Conservation (phyloP, 1,140 invertebrate genomes). For the Drosophila orena region DNA sequence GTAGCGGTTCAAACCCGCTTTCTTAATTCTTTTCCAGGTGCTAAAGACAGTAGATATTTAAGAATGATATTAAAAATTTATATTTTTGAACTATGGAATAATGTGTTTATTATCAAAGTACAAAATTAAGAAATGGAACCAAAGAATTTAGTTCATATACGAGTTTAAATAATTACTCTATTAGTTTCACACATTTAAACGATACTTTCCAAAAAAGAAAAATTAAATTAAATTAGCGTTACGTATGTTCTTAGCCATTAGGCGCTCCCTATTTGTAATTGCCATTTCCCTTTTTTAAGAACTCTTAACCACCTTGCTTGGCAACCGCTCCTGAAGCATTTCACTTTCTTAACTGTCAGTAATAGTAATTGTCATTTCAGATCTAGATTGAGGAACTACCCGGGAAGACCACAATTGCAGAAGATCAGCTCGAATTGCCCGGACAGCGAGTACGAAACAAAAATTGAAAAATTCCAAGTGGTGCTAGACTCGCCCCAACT, state of each 20-base stretch:
- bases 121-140: too few relatives aligned
- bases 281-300: background rate
- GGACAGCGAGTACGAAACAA: conserved; percentile 90
- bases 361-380: conserved; percentile 32
- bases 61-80: too few relatives aligned
- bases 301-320: background rate
- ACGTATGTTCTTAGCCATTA: background rate
- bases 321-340: conserved; percentile 1
- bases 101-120: too few relatives aligned
- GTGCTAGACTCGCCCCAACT: conserved; percentile 90
- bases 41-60: too few relatives aligned
- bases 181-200: too few relatives aligned
- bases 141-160: too few relatives aligned
- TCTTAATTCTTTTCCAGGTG: background rate
- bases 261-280: background rate
- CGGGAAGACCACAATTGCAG: conserved; percentile 88
- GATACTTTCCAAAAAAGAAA: too few relatives aligned
- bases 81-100: too few relatives aligned
- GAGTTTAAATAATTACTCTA: too few relatives aligned
- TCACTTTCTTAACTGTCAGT: conserved; percentile 16
- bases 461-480: conserved; percentile 93
- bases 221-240: too few relatives aligned
- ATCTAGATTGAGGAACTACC: conserved; percentile 85
- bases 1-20: conserved; percentile 10
- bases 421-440: conserved; percentile 86